These are phyloP conservation scores for Lasioglossum leucozonium DNA, from an alignment of 2,888 invertebrate species.

Conservation along the genomic window DNA sequence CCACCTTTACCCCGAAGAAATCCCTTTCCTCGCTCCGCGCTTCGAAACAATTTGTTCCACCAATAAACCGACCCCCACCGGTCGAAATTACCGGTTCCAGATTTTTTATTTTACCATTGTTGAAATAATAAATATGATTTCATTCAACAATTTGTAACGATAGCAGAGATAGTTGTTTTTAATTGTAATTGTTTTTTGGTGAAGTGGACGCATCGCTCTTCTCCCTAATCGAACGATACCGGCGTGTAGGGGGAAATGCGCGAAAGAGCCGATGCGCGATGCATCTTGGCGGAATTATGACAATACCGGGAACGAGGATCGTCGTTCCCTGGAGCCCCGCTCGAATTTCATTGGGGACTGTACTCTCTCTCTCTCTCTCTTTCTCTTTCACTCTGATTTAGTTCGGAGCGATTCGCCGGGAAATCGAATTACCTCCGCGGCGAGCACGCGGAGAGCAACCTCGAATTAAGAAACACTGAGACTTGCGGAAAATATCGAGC, in stretches of 20 bases:
- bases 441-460: conserved; percentile 75
- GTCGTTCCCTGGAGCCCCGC: neutral
- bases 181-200: too few species aligned
- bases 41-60: too few species aligned
- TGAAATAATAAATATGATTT: too few species aligned
- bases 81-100: too few species aligned
- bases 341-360: conserved; percentile 74
- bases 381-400: too few species aligned
- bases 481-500: conserved; percentile 82
- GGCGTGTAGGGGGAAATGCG: neutral
- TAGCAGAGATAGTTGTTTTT: too few species aligned
- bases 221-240: fast-evolving
- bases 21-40: too few species aligned
- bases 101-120: too few species aligned
- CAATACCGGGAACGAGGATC: conserved; percentile 9
- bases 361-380: conserved; percentile 71
- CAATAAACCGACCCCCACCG: too few species aligned
- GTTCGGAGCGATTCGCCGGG: conserved; percentile 81
- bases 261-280: neutral
- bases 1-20: neutral
- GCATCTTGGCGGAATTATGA: conserved; percentile 60
- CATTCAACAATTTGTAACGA: too few species aligned
- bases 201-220: too few species aligned
- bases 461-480: conserved; percentile 84
- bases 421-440: conserved; percentile 81